Evolutionary conservation across 1,140 invertebrate genomes (phyloP), one percentile per base, ranked within the genome.

Genomic region (Drosophila virilis): DNA sequence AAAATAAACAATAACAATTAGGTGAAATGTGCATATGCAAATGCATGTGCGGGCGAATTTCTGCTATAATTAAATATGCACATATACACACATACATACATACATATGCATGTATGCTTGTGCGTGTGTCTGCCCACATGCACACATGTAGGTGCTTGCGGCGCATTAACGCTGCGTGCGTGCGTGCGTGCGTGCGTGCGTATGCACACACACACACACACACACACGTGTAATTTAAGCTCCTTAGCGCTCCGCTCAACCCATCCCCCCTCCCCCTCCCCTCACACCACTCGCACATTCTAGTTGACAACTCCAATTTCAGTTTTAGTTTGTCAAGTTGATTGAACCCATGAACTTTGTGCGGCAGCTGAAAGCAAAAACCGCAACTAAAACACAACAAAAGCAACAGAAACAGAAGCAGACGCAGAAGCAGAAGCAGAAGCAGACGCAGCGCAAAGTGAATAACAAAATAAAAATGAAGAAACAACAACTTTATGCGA

Each of bases 281-380:
- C n/a, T n/a, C n/a, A n/a, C n/a, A n/a, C n/a, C n/a, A n/a, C n/a
- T n/a, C n/a, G n/a, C n/a, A 17, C 17, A 54, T 35, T 6, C 0
- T 59, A 35, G n/a, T 54, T 48, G 48, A 28, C 70, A 82, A 72
- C 80, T 78, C 54, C 38, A 67, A 68, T 75, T 75, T 82, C 60
- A 67, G 64, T 77, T 59, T 8, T 9, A 8, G 40, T n/a, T 70
- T 57, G 66, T 72, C 80, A 76, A 82, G 76, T 83, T 83, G 67
- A 83, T 83, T 83, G 80, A 83, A 83, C 80, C 46, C 50, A 22
- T 83, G 80, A 83, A 83, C 76, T 79, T 78, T 78, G 64, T 33
- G 42, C 22, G 43, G 40, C 33, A n/a, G 15, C 8, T 9, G 13
- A 43, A 38, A 40, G 50, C 58, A 59, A 58, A n/a, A 75, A 58